Conservation (phyloP, 2,888 invertebrate species). For the Peribatodes rhomboidaria region DNA sequence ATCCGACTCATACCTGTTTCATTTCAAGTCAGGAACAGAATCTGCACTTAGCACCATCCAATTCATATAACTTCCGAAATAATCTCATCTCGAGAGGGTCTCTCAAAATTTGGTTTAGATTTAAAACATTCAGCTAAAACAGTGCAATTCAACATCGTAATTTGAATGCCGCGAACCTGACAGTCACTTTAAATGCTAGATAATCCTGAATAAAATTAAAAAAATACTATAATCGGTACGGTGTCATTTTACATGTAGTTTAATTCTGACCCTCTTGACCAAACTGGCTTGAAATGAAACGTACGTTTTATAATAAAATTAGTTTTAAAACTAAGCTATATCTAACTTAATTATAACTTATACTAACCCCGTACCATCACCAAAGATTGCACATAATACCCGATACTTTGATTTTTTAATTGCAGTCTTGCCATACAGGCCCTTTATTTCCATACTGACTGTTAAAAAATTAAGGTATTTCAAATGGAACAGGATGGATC, state of each 20-base stretch:
- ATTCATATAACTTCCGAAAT: conserved; percentile 47
- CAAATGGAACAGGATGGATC: conserved; percentile 67
- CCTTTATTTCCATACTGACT: conserved; percentile 71
- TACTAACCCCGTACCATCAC: conserved; percentile 88
- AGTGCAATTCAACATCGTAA: background rate
- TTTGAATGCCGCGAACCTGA: background rate
- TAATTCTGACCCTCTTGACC: conserved; percentile 25
- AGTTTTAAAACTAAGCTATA: conserved; percentile 63
- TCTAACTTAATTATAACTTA: conserved; percentile 74
- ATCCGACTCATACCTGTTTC: conserved; percentile 80
- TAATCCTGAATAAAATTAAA: too few relatives aligned
- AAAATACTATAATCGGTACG: too few relatives aligned
- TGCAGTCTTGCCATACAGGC: conserved; percentile 83
- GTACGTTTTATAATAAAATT: conserved; percentile 65
- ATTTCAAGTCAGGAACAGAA: conserved; percentile 79
- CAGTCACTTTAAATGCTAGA: background rate
- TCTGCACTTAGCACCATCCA: conserved; percentile 73
- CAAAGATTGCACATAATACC: conserved; percentile 95
- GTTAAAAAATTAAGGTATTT: conserved; percentile 84
- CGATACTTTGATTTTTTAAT: conserved; percentile 89
- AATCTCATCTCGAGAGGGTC: conserved; percentile 49
- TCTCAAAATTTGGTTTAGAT: background rate
- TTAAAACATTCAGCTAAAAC: background rate
- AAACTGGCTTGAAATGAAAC: conserved; percentile 84
- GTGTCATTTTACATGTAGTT: background rate